Base-by-base conservation (phyloP, 2,888 invertebrate genomes). In the Exocentrus adspersus region DNA sequence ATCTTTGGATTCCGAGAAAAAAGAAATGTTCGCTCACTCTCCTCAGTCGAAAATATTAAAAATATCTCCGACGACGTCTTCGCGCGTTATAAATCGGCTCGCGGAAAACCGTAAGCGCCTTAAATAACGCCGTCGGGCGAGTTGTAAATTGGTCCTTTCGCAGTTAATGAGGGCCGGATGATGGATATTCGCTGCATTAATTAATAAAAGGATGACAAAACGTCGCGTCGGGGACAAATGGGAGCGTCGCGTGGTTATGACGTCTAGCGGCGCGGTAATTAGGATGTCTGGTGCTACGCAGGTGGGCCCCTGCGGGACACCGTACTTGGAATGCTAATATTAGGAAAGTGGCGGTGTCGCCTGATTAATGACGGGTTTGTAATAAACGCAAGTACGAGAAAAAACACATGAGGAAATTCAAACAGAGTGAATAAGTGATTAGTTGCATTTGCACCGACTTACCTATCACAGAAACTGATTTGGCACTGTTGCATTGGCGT, bases 61-160 rank as follows among this genome's bases (percentile, higher is more conserved):
- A 77, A 77, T 77, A 75, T 77, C 77, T 78, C 75, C 75, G 72
- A 70, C 69, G 70, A 74, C 66, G 70, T 72, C 73, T 73, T n/a
- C n/a, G n/a, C n/a, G 75, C 74, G 68, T 75, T 75, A 78, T 79
- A 77, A 79, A 79, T 79, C 74, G 77, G 70, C 72, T 72, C 75
- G 74, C 72, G 72, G 75, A 76, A 77, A 77, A 76, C 72, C 72
- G 68, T 69, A 73, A 71, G 65, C 60, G 72, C 70, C 71, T 37
- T 75, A 72, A 75, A 72, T 73, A 77, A 74, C 71, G n/a, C n/a
- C 71, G 74, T 71, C 69, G 68, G 74, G 72, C 70, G 74, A 79
- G 75, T 79, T 79, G 80, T 80, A 80, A 80, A 80, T 80, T 78
- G 78, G 77, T 75, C 74, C 73, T 75, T 75, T 75, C 73, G 70